These are phyloP conservation scores for Pocillopora verrucosa DNA, from an alignment of 64 coral and sea anemone genomes.

Conservation along the genomic window DNA sequence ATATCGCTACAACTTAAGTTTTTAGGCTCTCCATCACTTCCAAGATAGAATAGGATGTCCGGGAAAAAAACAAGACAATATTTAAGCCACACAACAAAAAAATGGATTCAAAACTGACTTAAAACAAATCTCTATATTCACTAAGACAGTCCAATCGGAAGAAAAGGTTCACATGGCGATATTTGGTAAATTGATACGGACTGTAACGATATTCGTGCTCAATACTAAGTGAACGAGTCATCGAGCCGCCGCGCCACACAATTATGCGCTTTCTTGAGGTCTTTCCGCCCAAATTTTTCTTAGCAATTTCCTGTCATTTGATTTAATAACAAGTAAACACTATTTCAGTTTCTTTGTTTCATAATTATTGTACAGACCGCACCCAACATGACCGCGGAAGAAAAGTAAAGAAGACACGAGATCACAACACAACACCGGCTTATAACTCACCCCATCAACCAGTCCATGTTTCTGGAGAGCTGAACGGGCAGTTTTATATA, in stretches of 20 bases:
- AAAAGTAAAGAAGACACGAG: not conserved
- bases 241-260: not conserved
- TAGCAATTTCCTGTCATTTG: not conserved
- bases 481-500: conserved; percentile 1
- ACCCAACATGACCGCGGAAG: not conserved
- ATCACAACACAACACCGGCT: conserved; percentile 23
- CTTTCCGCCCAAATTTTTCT: not conserved
- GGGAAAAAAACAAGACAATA: no score
- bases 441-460: conserved; percentile 59
- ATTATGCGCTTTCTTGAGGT: not conserved
- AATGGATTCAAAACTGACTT: no score
- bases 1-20: no score
- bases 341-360: conserved; percentile 27
- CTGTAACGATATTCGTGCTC: not conserved
- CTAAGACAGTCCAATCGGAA: no score
- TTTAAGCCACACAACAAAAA: no score
- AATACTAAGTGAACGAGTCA: not conserved
- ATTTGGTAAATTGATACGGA: conserved; percentile 6
- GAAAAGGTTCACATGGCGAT: no score
- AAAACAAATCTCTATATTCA: no score
- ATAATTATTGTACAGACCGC: conserved; percentile 3
- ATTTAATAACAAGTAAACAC: conserved; percentile 1
- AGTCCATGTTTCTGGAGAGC: conserved; percentile 62
- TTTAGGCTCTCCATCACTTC: no score
- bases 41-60: no score